Percentiles rank a stretch among this genome's conserved stretches.
phyloP scores from a whole-genome alignment of 2,797 vertebrate species.

The Antennarius maculatus region DNA sequence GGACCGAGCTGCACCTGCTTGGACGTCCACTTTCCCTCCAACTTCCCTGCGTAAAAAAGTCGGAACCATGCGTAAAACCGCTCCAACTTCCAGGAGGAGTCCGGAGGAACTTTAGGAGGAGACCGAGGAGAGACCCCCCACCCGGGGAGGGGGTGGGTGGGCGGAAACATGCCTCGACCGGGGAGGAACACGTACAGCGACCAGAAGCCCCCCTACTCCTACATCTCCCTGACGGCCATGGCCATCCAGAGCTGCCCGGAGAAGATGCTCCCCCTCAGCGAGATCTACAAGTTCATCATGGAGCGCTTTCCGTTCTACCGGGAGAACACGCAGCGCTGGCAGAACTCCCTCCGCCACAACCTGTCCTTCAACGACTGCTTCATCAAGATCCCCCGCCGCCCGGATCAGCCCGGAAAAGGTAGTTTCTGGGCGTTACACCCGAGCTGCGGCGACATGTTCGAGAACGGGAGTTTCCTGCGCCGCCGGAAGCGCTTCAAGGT shows the following conservation, averaged over 20 bases:
- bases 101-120: constrained; percentile 28
- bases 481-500: constrained; percentile 97
- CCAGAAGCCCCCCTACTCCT: neutral
- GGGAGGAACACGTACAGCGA: constrained; percentile 4
- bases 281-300: constrained; percentile 4
- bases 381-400: constrained; percentile 76
- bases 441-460: constrained; percentile 96
- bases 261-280: constrained; percentile 3
- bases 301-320: neutral
- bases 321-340: constrained; percentile 2
- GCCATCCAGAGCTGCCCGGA: constrained; percentile 6
- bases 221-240: constrained; percentile 3
- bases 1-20: constrained; percentile 36
- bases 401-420: constrained; percentile 96
- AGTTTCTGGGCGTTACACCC: constrained; percentile 98
- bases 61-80: constrained; percentile 24
- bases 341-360: constrained; percentile 1
- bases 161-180: neutral
- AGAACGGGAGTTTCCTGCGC: constrained; percentile 92
- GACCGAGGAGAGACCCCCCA: constrained; percentile 1
- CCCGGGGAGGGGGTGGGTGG: neutral
- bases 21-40: constrained; percentile 23
- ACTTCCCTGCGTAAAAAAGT: neutral
- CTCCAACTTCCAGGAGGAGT: constrained; percentile 19
- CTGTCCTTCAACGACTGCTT: constrained; percentile 5